Conservation (phyloP, 2,888 invertebrate species). For the Phyllotreta striolata region DNA sequence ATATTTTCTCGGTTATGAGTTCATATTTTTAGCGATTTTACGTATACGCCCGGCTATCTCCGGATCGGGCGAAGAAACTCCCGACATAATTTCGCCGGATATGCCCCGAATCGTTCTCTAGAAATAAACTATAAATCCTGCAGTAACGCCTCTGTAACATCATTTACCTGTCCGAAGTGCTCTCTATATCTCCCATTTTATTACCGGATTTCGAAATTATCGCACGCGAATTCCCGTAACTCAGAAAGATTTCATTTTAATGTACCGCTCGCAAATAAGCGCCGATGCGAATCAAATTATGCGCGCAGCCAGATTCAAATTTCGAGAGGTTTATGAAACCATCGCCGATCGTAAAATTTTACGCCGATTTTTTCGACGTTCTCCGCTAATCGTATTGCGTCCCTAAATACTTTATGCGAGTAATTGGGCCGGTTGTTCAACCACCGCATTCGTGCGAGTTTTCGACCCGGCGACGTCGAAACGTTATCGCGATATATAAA, state of each 20-base stretch:
- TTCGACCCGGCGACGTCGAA: no score
- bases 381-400: background rate
- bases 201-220: slow-evolving; percentile 50
- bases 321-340: slow-evolving; percentile 38
- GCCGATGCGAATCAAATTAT: slow-evolving; percentile 51
- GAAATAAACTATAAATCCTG: slow-evolving; percentile 29
- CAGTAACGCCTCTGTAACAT: slow-evolving; percentile 39
- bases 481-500: no score
- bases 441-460: no score
- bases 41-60: slow-evolving; percentile 10
- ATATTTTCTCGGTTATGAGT: no score
- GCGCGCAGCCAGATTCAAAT: slow-evolving; percentile 46
- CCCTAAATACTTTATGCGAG: no score
- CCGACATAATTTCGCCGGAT: slow-evolving; percentile 8
- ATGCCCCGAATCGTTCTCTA: slow-evolving; percentile 14
- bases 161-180: slow-evolving; percentile 45
- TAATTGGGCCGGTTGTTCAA: no score
- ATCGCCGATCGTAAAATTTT: slow-evolving; percentile 36
- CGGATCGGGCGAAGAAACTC: slow-evolving; percentile 8
- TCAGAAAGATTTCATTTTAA: slow-evolving; percentile 52
- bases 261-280: slow-evolving; percentile 47
- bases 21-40: slow-evolving; percentile 3
- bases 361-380: background rate
- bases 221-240: slow-evolving; percentile 50
- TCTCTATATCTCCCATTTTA: slow-evolving; percentile 49